Conservation (phyloP, 2,113 vertebrate species). For the Rissa tridactyla region DNA sequence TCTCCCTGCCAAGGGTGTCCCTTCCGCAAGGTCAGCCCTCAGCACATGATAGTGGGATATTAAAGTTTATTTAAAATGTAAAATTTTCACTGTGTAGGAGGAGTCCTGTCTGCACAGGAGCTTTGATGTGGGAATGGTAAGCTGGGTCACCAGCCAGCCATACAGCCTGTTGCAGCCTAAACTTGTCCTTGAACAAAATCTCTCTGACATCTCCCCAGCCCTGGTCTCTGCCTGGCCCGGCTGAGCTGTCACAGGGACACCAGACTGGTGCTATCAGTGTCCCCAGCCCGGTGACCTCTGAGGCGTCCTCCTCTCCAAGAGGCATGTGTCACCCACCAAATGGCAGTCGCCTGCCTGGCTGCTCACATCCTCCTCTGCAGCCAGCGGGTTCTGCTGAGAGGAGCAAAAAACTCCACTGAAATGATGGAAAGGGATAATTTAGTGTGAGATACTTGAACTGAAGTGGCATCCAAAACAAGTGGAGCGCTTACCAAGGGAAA, state of each 20-base stretch:
- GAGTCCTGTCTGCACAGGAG: background rate
- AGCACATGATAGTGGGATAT: background rate
- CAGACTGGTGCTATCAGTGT: background rate
- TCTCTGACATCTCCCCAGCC: background rate
- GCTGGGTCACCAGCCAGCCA: background rate
- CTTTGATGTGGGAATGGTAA: background rate
- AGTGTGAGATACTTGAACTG: background rate
- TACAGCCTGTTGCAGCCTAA: background rate
- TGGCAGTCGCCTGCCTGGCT: background rate
- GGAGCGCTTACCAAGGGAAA: background rate
- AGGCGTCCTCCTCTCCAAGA: background rate
- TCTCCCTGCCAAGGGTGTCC: background rate
- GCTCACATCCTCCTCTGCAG: background rate
- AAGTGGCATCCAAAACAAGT: constrained; percentile 16
- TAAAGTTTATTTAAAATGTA: background rate
- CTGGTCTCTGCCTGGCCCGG: background rate
- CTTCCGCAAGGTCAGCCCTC: background rate
- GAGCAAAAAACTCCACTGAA: background rate
- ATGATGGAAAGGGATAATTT: background rate
- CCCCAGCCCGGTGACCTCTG: background rate
- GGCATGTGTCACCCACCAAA: background rate
- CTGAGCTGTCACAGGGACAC: background rate
- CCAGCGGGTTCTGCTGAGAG: background rate
- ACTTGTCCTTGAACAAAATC: background rate
- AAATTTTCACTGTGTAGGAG: background rate